A percentile compares a stretch with the other conserved stretches of the same genome.
phyloP scores from a whole-genome alignment of 2,888 invertebrate genomes.

The Cheilosia vernalis region DNA sequence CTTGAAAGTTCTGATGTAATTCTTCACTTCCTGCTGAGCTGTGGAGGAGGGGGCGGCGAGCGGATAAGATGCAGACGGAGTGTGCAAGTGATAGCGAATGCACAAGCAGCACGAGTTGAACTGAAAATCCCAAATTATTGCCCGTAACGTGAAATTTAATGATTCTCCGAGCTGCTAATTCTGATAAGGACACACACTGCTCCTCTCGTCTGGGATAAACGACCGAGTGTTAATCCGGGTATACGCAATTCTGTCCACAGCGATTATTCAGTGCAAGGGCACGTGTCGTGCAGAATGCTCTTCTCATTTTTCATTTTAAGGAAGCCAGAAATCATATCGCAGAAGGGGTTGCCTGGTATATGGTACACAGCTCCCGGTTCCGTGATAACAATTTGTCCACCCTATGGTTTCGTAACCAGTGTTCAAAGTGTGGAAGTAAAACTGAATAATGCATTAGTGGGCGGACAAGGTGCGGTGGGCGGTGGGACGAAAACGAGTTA shows the following conservation, averaged over 20 bases:
- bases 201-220: constrained; percentile 40
- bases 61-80: constrained; percentile 63
- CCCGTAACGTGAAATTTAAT: constrained; percentile 72
- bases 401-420: constrained; percentile 24
- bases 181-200: constrained; percentile 66
- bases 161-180: constrained; percentile 71
- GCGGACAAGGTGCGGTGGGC: constrained; percentile 47
- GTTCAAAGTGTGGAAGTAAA: constrained; percentile 46
- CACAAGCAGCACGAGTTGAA: constrained; percentile 10
- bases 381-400: constrained; percentile 69
- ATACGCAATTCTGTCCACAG: constrained; percentile 67
- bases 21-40: constrained; percentile 59
- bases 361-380: constrained; percentile 9
- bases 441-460: constrained; percentile 71
- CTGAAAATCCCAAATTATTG: constrained; percentile 69
- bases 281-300: constrained; percentile 73
- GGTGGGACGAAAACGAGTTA: constrained; percentile 39
- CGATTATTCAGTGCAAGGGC: constrained; percentile 69
- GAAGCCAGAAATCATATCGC: constrained; percentile 32
- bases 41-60: constrained; percentile 21
- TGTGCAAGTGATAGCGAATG: constrained; percentile 65
- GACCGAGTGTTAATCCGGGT: constrained; percentile 67
- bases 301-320: constrained; percentile 68
- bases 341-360: constrained; percentile 28
- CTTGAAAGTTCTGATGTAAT: constrained; percentile 69